phyloP scores from a whole-genome alignment of 92 coral and sea anemone genomes.

The Porites evermanni region DNA sequence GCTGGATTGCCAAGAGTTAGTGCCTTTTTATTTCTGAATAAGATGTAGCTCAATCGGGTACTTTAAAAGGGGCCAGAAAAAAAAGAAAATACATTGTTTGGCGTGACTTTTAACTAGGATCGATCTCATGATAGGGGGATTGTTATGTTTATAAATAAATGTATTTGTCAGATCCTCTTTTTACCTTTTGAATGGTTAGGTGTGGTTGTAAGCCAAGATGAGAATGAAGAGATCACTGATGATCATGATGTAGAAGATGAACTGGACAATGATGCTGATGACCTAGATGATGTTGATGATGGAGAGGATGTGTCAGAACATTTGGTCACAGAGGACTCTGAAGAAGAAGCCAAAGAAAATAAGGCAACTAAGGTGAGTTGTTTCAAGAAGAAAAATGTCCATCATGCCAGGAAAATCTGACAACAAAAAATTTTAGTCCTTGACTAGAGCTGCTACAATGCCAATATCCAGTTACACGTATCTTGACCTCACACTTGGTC shows the following conservation, averaged over 20 bases:
- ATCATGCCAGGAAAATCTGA: no score
- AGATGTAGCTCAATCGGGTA: neutral
- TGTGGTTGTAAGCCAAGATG: conserved; percentile 61
- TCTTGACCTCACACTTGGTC: no score
- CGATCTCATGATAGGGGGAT: no score
- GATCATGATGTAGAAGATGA: conserved; percentile 76
- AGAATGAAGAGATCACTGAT: conserved; percentile 61
- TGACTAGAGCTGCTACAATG: no score
- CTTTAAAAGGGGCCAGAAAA: no score
- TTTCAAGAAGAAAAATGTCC: no score
- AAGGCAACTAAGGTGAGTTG: conserved; percentile 25
- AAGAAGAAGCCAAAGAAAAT: conserved; percentile 48
- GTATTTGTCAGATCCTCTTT: neutral
- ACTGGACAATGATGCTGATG: conserved; percentile 71
- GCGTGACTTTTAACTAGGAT: no score
- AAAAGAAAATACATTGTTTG: no score
- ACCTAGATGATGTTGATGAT: conserved; percentile 65
- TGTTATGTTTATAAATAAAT: no score
- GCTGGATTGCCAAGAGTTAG: neutral
- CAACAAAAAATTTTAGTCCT: no score
- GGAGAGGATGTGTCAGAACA: conserved; percentile 72
- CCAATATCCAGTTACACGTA: no score
- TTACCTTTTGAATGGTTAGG: conserved; percentile 34
- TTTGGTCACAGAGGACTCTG: conserved; percentile 46
- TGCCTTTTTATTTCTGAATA: neutral